Percentiles rank a stretch among this genome's conserved stretches.
Evolutionary conservation across 2,113 vertebrate species (phyloP).

Genomic region (Pterocles gutturalis): DNA sequence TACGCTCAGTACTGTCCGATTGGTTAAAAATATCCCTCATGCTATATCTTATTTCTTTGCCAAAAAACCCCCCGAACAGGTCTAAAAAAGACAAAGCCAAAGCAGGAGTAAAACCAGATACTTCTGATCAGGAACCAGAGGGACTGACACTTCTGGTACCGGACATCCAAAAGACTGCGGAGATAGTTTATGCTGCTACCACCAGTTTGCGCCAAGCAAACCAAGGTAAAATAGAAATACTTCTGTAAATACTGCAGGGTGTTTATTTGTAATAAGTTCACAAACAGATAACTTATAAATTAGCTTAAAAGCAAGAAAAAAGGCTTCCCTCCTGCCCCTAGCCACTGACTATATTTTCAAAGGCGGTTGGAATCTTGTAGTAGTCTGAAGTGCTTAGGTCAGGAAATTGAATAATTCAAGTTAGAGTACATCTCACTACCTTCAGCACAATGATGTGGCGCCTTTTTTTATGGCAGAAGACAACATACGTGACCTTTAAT

Average conservation of each 20-base stretch:
- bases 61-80: slow-evolving; percentile 64
- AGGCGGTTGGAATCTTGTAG: background rate
- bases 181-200: slow-evolving; percentile 93
- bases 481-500: background rate
- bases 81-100: slow-evolving; percentile 98
- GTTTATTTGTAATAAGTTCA: background rate
- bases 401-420: background rate
- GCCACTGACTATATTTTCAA: background rate
- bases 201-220: slow-evolving; percentile 93
- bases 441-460: background rate
- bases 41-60: background rate
- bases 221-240: slow-evolving; percentile 81
- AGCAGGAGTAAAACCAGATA: slow-evolving; percentile 90
- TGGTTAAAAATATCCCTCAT: background rate
- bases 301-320: background rate
- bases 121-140: slow-evolving; percentile 95
- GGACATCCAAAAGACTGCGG: slow-evolving; percentile 96
- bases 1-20: background rate
- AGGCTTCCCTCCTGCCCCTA: background rate
- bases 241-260: accelerated
- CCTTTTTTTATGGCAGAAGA: background rate
- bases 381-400: background rate
- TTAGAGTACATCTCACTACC: background rate
- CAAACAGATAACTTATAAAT: background rate
- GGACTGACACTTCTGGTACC: slow-evolving; percentile 95